Percentiles rank a stretch among this genome's conserved stretches.
Evolutionary conservation across 2,797 vertebrate genomes (phyloP).

Genomic region (Hybognathus amarus): DNA sequence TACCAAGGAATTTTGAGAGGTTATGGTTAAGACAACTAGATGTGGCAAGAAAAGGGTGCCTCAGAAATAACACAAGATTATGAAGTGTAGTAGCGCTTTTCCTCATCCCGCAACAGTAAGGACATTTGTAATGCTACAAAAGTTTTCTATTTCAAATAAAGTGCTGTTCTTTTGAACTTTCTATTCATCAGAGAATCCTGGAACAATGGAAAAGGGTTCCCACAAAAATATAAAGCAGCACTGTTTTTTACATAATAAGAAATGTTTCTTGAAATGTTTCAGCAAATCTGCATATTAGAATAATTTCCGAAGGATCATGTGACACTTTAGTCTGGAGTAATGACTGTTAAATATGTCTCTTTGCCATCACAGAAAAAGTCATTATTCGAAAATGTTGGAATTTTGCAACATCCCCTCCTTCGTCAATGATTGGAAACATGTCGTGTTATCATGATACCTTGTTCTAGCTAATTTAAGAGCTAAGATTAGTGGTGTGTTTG

Average conservation of each 20-base stretch:
- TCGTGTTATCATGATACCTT: not conserved
- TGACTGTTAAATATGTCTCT: not conserved
- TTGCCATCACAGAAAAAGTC: not conserved
- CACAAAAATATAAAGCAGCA: not conserved
- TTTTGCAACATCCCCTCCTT: not conserved
- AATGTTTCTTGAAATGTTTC: not conserved
- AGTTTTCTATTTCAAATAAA: not conserved
- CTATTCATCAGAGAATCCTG: not conserved
- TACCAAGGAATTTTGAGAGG: conserved; percentile 44
- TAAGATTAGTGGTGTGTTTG: not conserved
- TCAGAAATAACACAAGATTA: not conserved
- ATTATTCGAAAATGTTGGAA: not conserved
- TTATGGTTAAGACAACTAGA: conserved; percentile 3
- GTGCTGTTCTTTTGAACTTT: not conserved
- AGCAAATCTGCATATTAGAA: not conserved
- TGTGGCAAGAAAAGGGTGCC: conserved; percentile 13
- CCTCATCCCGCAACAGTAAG: not conserved
- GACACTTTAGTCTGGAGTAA: not conserved
- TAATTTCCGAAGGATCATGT: not conserved
- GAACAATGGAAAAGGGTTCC: not conserved
- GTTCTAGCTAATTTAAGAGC: not conserved
- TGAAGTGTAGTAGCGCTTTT: not conserved
- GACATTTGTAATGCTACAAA: not conserved
- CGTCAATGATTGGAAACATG: not conserved
- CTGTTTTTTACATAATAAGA: not conserved